Percentiles rank a stretch among this genome's conserved stretches.
phyloP scores from a whole-genome alignment of 2,888 invertebrate genomes.

The Drosophila stalkeri region DNA sequence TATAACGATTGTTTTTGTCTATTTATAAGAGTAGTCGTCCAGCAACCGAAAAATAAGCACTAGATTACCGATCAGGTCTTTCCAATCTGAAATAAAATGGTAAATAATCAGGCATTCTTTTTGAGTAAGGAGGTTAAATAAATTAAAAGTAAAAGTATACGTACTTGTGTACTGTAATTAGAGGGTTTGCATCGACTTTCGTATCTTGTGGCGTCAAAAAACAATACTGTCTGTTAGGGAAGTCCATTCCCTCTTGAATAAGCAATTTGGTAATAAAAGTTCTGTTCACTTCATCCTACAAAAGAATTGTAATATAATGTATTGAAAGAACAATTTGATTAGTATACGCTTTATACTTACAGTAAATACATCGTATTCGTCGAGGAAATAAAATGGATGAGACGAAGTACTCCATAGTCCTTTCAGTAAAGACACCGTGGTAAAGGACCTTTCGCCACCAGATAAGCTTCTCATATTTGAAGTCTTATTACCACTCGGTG shows the following conservation, averaged over 20 bases:
- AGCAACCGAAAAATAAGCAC: slow-evolving; percentile 20
- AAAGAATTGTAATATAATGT: background rate
- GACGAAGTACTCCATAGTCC: slow-evolving; percentile 96
- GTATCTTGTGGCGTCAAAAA: slow-evolving; percentile 95
- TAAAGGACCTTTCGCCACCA: slow-evolving; percentile 97
- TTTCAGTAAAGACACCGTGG: slow-evolving; percentile 97
- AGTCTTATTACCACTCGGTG: slow-evolving; percentile 84
- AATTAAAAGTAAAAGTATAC: slow-evolving; percentile 9
- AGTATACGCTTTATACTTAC: slow-evolving; percentile 85
- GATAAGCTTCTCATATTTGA: slow-evolving; percentile 90
- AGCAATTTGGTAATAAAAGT: slow-evolving; percentile 86
- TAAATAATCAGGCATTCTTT: background rate
- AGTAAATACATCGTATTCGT: slow-evolving; percentile 99
- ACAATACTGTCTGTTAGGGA: slow-evolving; percentile 91
- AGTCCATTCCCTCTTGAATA: slow-evolving; percentile 89
- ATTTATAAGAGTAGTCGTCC: slow-evolving; percentile 12
- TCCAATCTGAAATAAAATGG: slow-evolving; percentile 42
- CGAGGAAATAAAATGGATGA: slow-evolving; percentile 96
- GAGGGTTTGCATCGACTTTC: slow-evolving; percentile 86
- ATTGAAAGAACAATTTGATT: background rate
- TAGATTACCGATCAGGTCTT: slow-evolving; percentile 39
- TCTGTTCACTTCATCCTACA: slow-evolving; percentile 67
- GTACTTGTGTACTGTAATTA: slow-evolving; percentile 88
- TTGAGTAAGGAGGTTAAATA: background rate
- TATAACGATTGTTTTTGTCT: background rate